A percentile compares a stretch with the other conserved stretches of the same genome.
phyloP scores from a whole-genome alignment of 1,140 invertebrate genomes.

The Drosophila willistoni region DNA sequence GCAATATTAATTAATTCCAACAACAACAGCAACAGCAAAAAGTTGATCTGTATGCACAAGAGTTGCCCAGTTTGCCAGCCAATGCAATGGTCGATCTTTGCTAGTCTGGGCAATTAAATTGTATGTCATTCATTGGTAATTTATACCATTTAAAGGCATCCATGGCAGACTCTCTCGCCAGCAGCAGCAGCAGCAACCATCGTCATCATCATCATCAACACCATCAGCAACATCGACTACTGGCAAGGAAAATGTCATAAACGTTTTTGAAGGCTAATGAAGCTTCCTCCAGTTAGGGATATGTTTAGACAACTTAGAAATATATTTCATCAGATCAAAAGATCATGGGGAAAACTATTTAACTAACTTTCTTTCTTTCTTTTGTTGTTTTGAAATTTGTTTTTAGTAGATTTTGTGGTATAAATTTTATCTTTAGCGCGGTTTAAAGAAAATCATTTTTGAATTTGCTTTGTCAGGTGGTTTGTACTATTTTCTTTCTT shows the following conservation, averaged over 20 bases:
- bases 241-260: conserved; percentile 3
- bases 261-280: conserved; percentile 2
- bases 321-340: no score
- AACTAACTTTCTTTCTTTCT: neutral
- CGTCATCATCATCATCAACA: neutral
- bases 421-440: neutral
- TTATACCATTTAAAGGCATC: conserved; percentile 79
- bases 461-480: neutral
- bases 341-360: no score
- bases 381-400: neutral
- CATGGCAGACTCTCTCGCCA: conserved; percentile 8
- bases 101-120: conserved; percentile 80
- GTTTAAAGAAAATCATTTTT: neutral
- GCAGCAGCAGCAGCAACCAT: neutral
- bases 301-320: neutral
- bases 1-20: conserved; percentile 83
- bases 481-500: neutral
- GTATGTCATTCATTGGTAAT: conserved; percentile 83
- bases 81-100: conserved; percentile 10
- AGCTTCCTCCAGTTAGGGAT: neutral
- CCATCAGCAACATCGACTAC: neutral
- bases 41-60: conserved; percentile 43
- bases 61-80: conserved; percentile 6
- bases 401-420: neutral
- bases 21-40: conserved; percentile 51